Percentiles rank a stretch among this genome's conserved stretches.
These are phyloP conservation scores for Colistium nudipinnis DNA, from an alignment of 2,113 vertebrate genomes.

Conservation along the genomic window DNA sequence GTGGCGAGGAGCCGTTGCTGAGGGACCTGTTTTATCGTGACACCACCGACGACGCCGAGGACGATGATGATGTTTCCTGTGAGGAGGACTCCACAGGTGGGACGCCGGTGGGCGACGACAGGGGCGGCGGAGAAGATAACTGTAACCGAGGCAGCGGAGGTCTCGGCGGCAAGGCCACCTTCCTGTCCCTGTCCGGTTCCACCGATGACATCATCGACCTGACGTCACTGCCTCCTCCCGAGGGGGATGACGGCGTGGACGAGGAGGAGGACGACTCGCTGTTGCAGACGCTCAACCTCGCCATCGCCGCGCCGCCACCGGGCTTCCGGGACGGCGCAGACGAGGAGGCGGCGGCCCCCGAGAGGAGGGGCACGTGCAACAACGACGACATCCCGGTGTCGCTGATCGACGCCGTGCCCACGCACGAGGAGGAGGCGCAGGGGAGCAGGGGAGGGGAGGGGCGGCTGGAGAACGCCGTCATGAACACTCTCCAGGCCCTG, in stretches of 20 bases:
- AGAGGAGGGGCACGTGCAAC: constrained; percentile 76
- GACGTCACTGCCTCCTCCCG: constrained; percentile 91
- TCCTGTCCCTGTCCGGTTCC: constrained; percentile 90
- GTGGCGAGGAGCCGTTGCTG: constrained; percentile 91
- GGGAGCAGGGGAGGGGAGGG: constrained; percentile 79
- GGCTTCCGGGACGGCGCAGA: constrained; percentile 95
- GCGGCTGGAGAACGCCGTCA: constrained; percentile 84
- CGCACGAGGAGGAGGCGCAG: constrained; percentile 80
- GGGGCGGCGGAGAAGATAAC: constrained; percentile 20
- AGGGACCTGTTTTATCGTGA: constrained; percentile 93
- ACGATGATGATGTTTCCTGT: constrained; percentile 94
- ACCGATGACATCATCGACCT: constrained; percentile 98
- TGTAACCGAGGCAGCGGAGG: constrained; percentile 38
- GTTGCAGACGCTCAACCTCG: constrained; percentile 92
- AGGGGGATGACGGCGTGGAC: constrained; percentile 90
- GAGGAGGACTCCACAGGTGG: constrained; percentile 90
- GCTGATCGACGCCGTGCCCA: constrained; percentile 91
- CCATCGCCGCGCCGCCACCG: constrained; percentile 94
- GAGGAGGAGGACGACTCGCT: constrained; percentile 91
- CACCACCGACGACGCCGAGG: constrained; percentile 91
- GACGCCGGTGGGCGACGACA: constrained; percentile 50
- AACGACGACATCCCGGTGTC: constrained; percentile 92
- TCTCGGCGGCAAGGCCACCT: constrained; percentile 80
- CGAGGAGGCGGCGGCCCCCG: constrained; percentile 84
- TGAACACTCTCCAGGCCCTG: constrained; percentile 90